Conservation (phyloP, 2,888 invertebrate genomes). For the Lycophotia porphyrea region DNA sequence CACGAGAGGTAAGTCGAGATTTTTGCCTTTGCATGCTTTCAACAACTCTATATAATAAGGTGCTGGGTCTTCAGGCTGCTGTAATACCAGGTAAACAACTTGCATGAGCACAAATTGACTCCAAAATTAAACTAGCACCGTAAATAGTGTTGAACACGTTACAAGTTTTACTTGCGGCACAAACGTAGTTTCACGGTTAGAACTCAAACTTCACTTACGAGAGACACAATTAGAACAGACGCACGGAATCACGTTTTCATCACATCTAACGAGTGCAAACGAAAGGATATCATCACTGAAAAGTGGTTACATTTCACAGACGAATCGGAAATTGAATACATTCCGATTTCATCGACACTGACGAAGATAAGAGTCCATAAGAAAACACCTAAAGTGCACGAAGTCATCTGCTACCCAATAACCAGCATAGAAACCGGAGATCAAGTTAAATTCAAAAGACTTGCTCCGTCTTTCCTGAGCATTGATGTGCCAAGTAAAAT, state of each 20-base stretch:
- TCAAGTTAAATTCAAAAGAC: slow-evolving; percentile 89
- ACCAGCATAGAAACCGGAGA: slow-evolving; percentile 81
- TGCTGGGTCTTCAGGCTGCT: slow-evolving; percentile 82
- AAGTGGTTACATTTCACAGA: slow-evolving; percentile 91
- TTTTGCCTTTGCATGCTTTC: slow-evolving; percentile 78
- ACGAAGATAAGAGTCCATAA: slow-evolving; percentile 95
- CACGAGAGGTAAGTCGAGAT: slow-evolving; percentile 84
- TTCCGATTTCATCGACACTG: slow-evolving; percentile 94
- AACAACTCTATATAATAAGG: slow-evolving; percentile 76
- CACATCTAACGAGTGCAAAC: slow-evolving; percentile 79
- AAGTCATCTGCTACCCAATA: slow-evolving; percentile 91
- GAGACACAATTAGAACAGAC: slow-evolving; percentile 78
- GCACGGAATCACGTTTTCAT: slow-evolving; percentile 84
- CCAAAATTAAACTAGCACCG: slow-evolving; percentile 87
- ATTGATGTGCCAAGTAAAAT: slow-evolving; percentile 77
- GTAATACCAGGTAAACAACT: slow-evolving; percentile 79
- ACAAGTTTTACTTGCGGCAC: slow-evolving; percentile 72
- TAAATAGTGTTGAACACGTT: slow-evolving; percentile 67
- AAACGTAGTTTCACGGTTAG: slow-evolving; percentile 80
- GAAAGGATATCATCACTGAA: slow-evolving; percentile 74
- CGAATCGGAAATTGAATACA: slow-evolving; percentile 94
- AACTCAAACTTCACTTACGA: slow-evolving; percentile 76
- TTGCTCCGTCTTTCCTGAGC: slow-evolving; percentile 89
- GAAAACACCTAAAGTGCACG: slow-evolving; percentile 87
- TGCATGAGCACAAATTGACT: slow-evolving; percentile 84